Evolutionary conservation across 2,113 vertebrate species (phyloP), one percentile per base, ranked within the genome.

Genomic region (Echinops telfairi): DNA sequence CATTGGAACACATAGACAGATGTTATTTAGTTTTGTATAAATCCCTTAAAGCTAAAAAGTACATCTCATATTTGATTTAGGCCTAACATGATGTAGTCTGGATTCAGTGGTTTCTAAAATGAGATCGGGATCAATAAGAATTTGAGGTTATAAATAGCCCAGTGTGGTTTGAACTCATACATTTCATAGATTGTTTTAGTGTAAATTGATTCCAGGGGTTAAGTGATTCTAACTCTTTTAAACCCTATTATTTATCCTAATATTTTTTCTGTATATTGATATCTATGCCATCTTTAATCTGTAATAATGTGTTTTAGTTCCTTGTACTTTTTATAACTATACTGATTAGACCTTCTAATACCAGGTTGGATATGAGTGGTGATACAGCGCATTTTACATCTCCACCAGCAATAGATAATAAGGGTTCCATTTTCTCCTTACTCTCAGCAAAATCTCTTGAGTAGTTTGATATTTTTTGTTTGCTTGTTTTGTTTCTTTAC

Each of bases 121-220:
- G 94, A 96, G 66, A 89, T 17, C 89, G 53, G 62, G 62, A 90
- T 31, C 57, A 71, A 71, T 89, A 97, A 87, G 57, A 87, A 71
- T 92, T 92, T 79, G 91, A 86, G 84, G 20, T 86, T 97, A 96
- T 92, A 96, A 96, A 97, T 97, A 97, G 78, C 84, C 89, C 38
- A 89, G 33, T 82, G 20, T 91, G 88, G 43, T 84, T 94, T 95
- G 31, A 93, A 62, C 82, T 88, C 58, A 71, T 85, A 83, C 90
- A 25, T 94, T 95, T 90, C 75, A 87, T 84, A 91, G 70, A 89
- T 92, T 89, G 47, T 88, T 87, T 95, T 88, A 88, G 62, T 78
- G 11, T 93, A 94, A 94, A 62, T 87, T 90, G 58, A 94, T 95
- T 92, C 76, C 40, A 86, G 70, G 90, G 60, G 84, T 71, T 92